Evolutionary conservation across 2,888 invertebrate genomes (phyloP).

Genomic region (Euproctis similis): DNA sequence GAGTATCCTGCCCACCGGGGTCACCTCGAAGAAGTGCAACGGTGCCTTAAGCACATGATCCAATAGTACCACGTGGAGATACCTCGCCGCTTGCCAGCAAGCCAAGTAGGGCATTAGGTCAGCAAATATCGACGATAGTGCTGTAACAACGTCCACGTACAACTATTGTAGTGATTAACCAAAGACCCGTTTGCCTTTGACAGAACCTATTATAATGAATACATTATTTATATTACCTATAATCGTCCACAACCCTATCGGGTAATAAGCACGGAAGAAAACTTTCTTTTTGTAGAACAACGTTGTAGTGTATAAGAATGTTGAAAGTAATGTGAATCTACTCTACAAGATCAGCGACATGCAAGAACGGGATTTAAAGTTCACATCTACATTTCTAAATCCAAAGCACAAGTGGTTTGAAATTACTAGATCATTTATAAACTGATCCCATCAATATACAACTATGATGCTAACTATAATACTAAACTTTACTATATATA

Average conservation of each 20-base stretch:
- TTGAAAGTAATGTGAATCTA: too few species aligned
- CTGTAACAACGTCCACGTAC: conserved; percentile 76
- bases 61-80: conserved; percentile 77
- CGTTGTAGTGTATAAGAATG: too few species aligned
- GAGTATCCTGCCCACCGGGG: conserved; percentile 84
- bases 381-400: conserved; percentile 4
- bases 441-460: conserved; percentile 62
- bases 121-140: conserved; percentile 78
- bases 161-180: conserved; percentile 22
- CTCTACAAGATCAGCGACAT: conserved; percentile 12
- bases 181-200: conserved; percentile 4
- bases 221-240: conserved; percentile 56
- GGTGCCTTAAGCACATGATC: conserved; percentile 79
- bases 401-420: conserved; percentile 1
- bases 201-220: conserved; percentile 47
- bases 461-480: too few species aligned
- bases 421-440: conserved; percentile 28
- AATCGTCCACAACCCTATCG: too few species aligned
- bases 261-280: conserved; percentile 14
- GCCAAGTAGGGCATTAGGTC: conserved; percentile 82
- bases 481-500: too few species aligned
- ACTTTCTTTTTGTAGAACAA: conserved; percentile 11
- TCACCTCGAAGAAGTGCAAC: conserved; percentile 86
- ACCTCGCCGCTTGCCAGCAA: conserved; percentile 80
- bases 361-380: conserved; percentile 5